Base-by-base conservation (phyloP, 2,888 invertebrate genomes). In the Eugnorisma glareosa region DNA sequence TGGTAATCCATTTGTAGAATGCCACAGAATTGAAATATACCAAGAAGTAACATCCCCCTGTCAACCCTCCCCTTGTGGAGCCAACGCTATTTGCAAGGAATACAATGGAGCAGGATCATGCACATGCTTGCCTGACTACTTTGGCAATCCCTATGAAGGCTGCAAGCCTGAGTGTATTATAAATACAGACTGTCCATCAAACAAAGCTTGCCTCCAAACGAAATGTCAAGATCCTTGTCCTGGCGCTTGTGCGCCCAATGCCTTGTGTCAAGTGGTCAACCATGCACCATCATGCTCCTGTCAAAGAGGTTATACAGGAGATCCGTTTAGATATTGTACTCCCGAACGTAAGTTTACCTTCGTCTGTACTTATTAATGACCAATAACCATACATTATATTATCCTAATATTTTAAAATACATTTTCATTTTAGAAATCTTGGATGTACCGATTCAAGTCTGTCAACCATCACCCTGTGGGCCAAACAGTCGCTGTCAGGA, bases 221-320 rank as follows among this genome's bases (percentile, higher is more conserved):
- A 98, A 98, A 94, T 98, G 98, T 92, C 95, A 96, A 88, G 98
- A 98, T 93, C 98, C 98, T 63, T 98, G 98, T 90, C 98, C 98
- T 7, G 98, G 98, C 83, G 97, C 98, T 15, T 98, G 98, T 92
- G 98, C 98, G 1, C 97, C 97, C 84, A 98, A 98, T 92, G 98
- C 98, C 15, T 94, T 97, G 48, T 98, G 98, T 91, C 97, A 97
- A 94, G 98, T 98, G 35, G 97, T 98, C 10, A 98, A 98, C 87
- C 98, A 98, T 93, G 93, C 98, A 89, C 97, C 98, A 73, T 97
- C 97, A 68, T 98, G 98, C 92, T 97, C 97, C 67, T 98, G 98
- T 92, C 93, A 96, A 45, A 93, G 93, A 70, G 98, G 98, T 37
- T 98, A 97, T 90, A 97, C 97, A 35, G 98, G 98, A 54, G 98